Evolutionary conservation across 1,140 invertebrate genomes (phyloP).

Genomic region (Sinonovacula constricta): DNA sequence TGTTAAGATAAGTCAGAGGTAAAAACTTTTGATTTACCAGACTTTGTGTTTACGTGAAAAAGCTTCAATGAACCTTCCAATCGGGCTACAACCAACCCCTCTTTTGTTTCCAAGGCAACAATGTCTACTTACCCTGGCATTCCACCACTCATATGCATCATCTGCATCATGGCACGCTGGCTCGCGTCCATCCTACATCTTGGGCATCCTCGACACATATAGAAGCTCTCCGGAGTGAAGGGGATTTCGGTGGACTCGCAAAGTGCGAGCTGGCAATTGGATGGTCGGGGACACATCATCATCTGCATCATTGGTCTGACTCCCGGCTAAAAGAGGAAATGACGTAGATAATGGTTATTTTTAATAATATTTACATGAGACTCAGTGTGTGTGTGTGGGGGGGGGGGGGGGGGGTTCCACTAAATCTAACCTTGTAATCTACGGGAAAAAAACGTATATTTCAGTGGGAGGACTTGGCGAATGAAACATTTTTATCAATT

Average conservation of each 20-base stretch:
- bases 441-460: too few species aligned
- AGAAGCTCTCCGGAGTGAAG: conserved; percentile 39
- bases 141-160: conserved; percentile 13
- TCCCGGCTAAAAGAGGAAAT: not conserved
- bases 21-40: too few species aligned
- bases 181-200: conserved; percentile 30
- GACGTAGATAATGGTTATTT: too few species aligned
- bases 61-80: not conserved
- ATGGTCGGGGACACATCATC: not conserved
- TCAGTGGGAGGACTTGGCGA: too few species aligned
- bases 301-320: not conserved
- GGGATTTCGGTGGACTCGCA: conserved; percentile 42
- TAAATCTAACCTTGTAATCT: too few species aligned
- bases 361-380: too few species aligned
- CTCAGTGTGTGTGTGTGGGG: too few species aligned
- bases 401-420: too few species aligned
- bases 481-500: too few species aligned
- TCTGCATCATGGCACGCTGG: conserved; percentile 25
- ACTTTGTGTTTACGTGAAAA: not conserved
- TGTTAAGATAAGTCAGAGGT: too few species aligned
- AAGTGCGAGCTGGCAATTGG: conserved; percentile 6
- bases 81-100: not conserved
- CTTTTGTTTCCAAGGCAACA: not conserved
- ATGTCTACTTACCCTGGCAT: not conserved
- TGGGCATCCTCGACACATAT: conserved; percentile 39